Conservation (phyloP, 2,888 invertebrate genomes). For the Ophion costatus region DNA sequence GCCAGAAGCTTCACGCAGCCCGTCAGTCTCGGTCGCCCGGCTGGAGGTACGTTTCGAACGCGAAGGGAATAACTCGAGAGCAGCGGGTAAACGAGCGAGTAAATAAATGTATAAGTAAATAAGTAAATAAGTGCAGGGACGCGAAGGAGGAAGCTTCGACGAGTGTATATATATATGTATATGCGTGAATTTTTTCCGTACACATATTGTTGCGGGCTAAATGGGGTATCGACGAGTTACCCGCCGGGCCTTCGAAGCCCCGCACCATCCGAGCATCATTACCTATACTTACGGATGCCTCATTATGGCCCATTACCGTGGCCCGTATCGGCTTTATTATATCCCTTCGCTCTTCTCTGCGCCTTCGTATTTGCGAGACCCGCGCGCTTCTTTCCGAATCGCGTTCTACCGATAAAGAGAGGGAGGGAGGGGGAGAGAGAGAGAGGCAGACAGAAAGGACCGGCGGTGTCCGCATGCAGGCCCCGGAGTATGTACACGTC, state of each 20-base stretch:
- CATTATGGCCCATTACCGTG: constrained; percentile 82
- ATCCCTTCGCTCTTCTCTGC: constrained; percentile 57
- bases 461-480: neutral
- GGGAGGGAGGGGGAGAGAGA: too few relatives aligned
- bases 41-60: constrained; percentile 34
- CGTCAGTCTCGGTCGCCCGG: neutral
- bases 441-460: neutral
- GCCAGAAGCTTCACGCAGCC: neutral
- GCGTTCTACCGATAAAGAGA: neutral
- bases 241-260: constrained; percentile 48
- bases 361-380: constrained; percentile 33
- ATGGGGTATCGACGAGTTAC: constrained; percentile 69
- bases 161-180: constrained; percentile 24
- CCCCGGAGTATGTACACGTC: constrained; percentile 4
- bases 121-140: constrained; percentile 75
- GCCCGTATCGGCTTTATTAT: constrained; percentile 81
- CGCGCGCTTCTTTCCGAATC: constrained; percentile 33
- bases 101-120: constrained; percentile 74
- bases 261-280: constrained; percentile 77
- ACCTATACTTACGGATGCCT: constrained; percentile 80
- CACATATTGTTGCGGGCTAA: constrained; percentile 60
- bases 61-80: constrained; percentile 46
- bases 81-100: constrained; percentile 71
- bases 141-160: constrained; percentile 51
- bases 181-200: neutral